phyloP scores from a whole-genome alignment of 2,888 invertebrate species.

The Catocala nupta region DNA sequence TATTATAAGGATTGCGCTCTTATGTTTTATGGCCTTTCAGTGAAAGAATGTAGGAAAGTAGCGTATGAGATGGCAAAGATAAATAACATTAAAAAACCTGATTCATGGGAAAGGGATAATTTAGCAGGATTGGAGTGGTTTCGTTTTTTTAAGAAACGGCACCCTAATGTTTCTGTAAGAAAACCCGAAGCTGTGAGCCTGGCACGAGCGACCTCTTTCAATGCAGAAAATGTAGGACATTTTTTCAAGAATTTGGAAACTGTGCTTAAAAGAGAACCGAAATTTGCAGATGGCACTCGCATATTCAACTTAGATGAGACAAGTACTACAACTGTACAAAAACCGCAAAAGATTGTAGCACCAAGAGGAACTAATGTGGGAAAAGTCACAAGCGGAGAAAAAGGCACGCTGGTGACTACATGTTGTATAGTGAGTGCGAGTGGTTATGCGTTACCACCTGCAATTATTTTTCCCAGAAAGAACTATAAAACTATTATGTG shows the following conservation, averaged over 20 bases:
- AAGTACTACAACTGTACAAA: conserved; percentile 12
- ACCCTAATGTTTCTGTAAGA: not conserved
- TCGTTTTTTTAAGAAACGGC: not conserved
- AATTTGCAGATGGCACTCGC: not conserved
- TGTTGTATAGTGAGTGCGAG: conserved; percentile 4
- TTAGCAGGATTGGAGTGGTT: conserved; percentile 7
- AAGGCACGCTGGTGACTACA: conserved; percentile 1
- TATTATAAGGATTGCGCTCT: conserved; percentile 3
- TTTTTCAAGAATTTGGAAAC: not conserved
- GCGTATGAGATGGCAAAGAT: conserved; percentile 4
- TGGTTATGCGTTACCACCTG: not conserved
- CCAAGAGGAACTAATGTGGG: conserved; percentile 6
- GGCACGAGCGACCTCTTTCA: not conserved
- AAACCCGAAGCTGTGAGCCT: conserved; percentile 2
- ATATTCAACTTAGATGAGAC: conserved; percentile 2
- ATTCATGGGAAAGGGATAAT: not conserved
- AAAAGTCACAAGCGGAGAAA: conserved; percentile 7
- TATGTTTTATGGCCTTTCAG: conserved; percentile 1
- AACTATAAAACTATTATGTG: not conserved
- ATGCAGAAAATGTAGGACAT: not conserved
- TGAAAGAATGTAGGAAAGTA: not conserved
- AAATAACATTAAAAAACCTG: conserved; percentile 1
- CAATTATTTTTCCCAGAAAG: not conserved
- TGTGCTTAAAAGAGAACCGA: not conserved
- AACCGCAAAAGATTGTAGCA: conserved; percentile 11